Conservation (phyloP, 2,113 vertebrate genomes). For the Pseudolaguvia tuberculata region DNA sequence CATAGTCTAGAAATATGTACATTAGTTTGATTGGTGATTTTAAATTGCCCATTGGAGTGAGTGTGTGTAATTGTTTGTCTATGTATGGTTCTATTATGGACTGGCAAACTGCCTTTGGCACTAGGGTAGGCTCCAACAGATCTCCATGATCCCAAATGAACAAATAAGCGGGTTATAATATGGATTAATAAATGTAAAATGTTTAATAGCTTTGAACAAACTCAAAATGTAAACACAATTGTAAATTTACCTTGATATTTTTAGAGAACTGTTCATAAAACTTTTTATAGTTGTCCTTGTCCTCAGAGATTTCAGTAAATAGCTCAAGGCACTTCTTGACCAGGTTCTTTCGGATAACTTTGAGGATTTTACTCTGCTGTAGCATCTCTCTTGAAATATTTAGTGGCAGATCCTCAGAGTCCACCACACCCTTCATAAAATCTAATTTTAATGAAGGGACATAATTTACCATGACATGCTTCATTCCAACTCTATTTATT, state of each 20-base stretch:
- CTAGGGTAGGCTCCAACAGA: too few relatives aligned
- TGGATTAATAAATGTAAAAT: too few relatives aligned
- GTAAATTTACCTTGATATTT: constrained; percentile 83
- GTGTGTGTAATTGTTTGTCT: too few relatives aligned
- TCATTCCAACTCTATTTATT: neutral
- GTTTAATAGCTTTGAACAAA: neutral
- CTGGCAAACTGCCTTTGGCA: too few relatives aligned
- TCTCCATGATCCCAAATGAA: too few relatives aligned
- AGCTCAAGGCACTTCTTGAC: constrained; percentile 96
- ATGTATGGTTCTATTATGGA: too few relatives aligned
- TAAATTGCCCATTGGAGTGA: too few relatives aligned
- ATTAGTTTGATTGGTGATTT: too few relatives aligned
- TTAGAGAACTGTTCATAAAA: constrained; percentile 96
- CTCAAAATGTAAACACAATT: neutral
- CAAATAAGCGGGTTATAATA: too few relatives aligned
- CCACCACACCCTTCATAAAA: constrained; percentile 93
- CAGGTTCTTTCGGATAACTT: constrained; percentile 94
- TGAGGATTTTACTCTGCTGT: constrained; percentile 97
- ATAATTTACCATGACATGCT: neutral
- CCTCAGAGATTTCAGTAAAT: constrained; percentile 86
- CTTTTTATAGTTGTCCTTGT: constrained; percentile 97
- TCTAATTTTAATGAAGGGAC: constrained; percentile 60
- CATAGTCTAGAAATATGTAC: too few relatives aligned
- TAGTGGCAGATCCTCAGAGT: constrained; percentile 92
- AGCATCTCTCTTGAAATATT: constrained; percentile 97